phyloP scores from a whole-genome alignment of 2,797 vertebrate genomes.

The Gouania willdenowi region DNA sequence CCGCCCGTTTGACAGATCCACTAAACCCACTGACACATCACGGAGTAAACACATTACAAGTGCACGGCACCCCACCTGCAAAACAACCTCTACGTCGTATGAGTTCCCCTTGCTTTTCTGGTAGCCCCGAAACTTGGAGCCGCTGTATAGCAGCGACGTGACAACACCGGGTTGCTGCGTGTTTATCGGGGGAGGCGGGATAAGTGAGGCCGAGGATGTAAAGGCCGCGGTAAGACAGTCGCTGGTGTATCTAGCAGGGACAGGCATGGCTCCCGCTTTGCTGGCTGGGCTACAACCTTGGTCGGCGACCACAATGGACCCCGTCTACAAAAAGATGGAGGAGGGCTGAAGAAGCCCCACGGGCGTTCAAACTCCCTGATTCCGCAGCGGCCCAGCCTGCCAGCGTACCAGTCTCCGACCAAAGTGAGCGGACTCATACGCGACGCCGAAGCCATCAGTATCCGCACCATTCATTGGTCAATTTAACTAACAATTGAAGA shows the following conservation, averaged over 20 bases:
- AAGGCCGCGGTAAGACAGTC: constrained; percentile 65
- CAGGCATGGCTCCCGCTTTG: constrained; percentile 71
- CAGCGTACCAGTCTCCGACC: constrained; percentile 48
- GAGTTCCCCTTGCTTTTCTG: constrained; percentile 99
- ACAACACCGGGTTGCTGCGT: constrained; percentile 93
- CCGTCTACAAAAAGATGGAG: constrained; percentile 26
- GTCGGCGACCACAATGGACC: constrained; percentile 55
- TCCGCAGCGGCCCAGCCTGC: constrained; percentile 49
- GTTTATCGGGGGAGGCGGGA: constrained; percentile 96
- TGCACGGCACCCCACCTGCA: constrained; percentile 80
- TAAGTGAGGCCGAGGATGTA: constrained; percentile 82
- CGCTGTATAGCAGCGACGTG: constrained; percentile 95
- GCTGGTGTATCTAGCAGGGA: constrained; percentile 68
- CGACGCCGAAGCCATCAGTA: constrained; percentile 47
- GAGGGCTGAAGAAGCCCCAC: constrained; percentile 32
- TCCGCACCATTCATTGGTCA: constrained; percentile 53
- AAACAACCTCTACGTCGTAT: constrained; percentile 96
- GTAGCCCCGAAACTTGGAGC: constrained; percentile 94
- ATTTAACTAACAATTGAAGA: constrained; percentile 15
- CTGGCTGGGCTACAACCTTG: constrained; percentile 70
- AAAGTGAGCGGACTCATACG: constrained; percentile 67
- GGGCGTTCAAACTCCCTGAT: constrained; percentile 44
- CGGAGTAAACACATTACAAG: too few species aligned
- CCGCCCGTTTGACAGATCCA: constrained; percentile 58
- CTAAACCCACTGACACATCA: too few species aligned